Evolutionary conservation across 2,797 vertebrate species (phyloP).

Genomic region (Characodon lateralis): DNA sequence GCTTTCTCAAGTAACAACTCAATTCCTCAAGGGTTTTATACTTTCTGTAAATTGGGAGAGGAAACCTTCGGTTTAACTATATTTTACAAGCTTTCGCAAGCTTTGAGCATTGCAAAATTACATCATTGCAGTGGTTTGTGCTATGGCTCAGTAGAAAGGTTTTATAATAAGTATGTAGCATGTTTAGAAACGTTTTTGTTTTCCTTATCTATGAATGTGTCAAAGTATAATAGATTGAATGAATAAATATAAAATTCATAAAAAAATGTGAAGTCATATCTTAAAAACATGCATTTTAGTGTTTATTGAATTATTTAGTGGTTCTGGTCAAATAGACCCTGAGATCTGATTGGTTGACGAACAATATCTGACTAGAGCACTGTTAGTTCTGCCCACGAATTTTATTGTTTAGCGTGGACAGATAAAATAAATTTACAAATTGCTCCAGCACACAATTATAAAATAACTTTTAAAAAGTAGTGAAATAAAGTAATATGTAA

Average conservation of each 20-base stretch:
- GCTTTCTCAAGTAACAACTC: neutral
- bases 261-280: neutral
- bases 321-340: neutral
- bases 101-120: neutral
- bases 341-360: neutral
- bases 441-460: neutral
- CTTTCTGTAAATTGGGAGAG: neutral
- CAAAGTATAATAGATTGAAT: neutral
- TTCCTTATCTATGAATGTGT: neutral
- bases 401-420: neutral
- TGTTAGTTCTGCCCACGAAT: neutral
- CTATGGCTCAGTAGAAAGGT: neutral
- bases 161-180: neutral
- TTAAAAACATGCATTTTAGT: neutral
- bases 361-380: neutral
- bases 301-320: neutral
- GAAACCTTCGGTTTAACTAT: neutral
- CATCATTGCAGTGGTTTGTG: neutral
- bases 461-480: neutral
- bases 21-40: neutral
- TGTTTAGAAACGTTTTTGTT: neutral
- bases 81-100: neutral
- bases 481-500: neutral
- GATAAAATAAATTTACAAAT: neutral
- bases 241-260: neutral